Evolutionary conservation across 2,888 invertebrate species (phyloP), one percentile per base, ranked within the genome.

Genomic region (Nysson spinosus): DNA sequence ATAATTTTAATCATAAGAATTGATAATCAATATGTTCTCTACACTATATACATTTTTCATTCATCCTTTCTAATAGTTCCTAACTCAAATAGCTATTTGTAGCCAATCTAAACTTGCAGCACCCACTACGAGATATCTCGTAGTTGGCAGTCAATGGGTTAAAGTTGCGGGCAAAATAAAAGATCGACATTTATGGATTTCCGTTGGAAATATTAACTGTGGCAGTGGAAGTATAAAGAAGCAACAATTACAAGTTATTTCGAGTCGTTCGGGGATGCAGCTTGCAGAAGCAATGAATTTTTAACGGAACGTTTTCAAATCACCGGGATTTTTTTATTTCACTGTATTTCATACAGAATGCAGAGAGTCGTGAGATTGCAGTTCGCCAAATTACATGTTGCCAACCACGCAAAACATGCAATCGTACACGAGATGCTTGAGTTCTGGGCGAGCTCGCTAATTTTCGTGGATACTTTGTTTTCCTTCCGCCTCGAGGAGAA

Each of bases 371-470:
- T 14, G 22, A 28, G 49, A 50, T 43, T 12, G 32, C 20, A 26
- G 7, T 1, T 34, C 6, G 19, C 14, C 11, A 49, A 62, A 62
- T 62, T 50, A 50, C 49, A 56, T 16, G 51, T 52, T 60, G 20
- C 44, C 51, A 26, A 51, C 51, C 37, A 30, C n/a, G 37, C 49
- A 26, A 40, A 43, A 43, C 20, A 28, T 32, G 39, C 16, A 26
- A 46, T 26, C 5, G 20, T 44, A 7, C 11, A 40, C 26, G 35
- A 30, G 28, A 9, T 42, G 26, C 22, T 28, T 17, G n/a, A n/a
- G 3, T 24, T 39, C n/a, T 39, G 26, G 60, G 32, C 14, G 14
- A 35, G 7, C 0, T 4, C 14, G 11, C 7, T 30, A 40, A 57
- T 64, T 57, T 37, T 49, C 47, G 12, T 17, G 16, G 34, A 37